Evolutionary conservation across 2,888 invertebrate genomes (phyloP).

Genomic region (Trissoscelio sp.): DNA sequence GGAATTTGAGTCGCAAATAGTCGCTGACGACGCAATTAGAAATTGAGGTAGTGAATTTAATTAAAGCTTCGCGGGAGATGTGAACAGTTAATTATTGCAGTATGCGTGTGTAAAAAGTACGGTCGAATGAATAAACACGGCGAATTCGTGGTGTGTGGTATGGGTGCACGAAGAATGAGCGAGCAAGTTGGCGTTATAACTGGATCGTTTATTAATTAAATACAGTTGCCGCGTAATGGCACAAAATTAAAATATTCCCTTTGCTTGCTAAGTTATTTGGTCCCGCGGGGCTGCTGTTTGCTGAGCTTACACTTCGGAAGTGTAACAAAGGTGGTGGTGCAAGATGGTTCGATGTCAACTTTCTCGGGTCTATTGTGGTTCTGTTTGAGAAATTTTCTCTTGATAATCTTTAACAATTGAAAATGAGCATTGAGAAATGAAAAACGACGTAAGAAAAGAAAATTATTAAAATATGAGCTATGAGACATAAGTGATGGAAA

Average conservation of each 20-base stretch:
- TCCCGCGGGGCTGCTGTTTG: conserved; percentile 17
- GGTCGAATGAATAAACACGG: conserved; percentile 53
- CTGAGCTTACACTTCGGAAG: conserved; percentile 23
- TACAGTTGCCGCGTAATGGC: conserved; percentile 41
- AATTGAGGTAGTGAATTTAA: conserved; percentile 27
- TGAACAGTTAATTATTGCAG: conserved; percentile 16
- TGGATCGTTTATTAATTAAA: conserved; percentile 63
- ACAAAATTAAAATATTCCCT: conserved; percentile 56
- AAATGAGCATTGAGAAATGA: too few relatives aligned
- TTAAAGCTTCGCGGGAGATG: conserved; percentile 21
- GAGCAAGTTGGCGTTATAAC: conserved; percentile 28
- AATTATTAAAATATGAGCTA: too few relatives aligned
- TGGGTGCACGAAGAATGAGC: too few relatives aligned
- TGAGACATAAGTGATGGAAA: too few relatives aligned
- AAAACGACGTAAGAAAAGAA: too few relatives aligned
- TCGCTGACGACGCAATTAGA: too few relatives aligned
- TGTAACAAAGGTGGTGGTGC: conserved; percentile 2
- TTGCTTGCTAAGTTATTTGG: conserved; percentile 43
- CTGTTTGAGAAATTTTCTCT: too few relatives aligned
- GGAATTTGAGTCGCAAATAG: too few relatives aligned
- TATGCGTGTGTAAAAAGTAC: conserved; percentile 15
- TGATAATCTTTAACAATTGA: too few relatives aligned
- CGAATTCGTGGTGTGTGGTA: conserved; percentile 31
- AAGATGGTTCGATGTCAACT: too few relatives aligned
- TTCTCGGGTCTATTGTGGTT: too few relatives aligned